Conservation (phyloP, 1,140 invertebrate species). For the Pentalonia nigronervosa region DNA sequence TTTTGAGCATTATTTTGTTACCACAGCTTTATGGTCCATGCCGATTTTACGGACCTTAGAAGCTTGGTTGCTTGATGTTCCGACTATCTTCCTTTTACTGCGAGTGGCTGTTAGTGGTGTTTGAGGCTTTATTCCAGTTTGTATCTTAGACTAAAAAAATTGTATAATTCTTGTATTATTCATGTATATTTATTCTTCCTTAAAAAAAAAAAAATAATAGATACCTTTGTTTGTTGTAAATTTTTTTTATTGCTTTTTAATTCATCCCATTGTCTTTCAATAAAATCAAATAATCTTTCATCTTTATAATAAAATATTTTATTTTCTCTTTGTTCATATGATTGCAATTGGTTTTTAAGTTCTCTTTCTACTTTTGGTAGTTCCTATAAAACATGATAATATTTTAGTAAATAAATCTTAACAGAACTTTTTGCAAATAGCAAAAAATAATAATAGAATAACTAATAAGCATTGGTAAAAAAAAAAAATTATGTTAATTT, state of each 20-base stretch:
- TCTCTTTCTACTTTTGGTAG: slow-evolving; percentile 57
- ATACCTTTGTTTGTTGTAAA: slow-evolving; percentile 27
- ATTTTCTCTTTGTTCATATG: slow-evolving; percentile 43
- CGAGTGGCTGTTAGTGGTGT: slow-evolving; percentile 6
- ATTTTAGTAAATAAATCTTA: neutral
- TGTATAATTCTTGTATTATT: neutral
- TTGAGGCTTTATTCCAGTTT: slow-evolving; percentile 2
- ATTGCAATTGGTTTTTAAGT: slow-evolving; percentile 34
- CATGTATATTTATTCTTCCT: neutral
- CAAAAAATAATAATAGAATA: neutral
- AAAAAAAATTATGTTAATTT: neutral
- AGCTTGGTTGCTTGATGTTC: slow-evolving; percentile 20
- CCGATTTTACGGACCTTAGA: slow-evolving; percentile 58
- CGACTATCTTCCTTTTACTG: slow-evolving; percentile 36
- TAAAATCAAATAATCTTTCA: slow-evolving; percentile 42
- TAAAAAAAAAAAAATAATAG: neutral
- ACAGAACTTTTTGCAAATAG: neutral
- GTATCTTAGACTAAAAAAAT: slow-evolving; percentile 14
- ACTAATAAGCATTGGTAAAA: neutral
- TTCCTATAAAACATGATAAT: slow-evolving; percentile 31
- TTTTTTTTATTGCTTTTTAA: slow-evolving; percentile 37
- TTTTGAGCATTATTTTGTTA: slow-evolving; percentile 42
- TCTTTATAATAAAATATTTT: slow-evolving; percentile 50
- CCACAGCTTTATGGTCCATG: slow-evolving; percentile 54
- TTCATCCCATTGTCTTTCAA: slow-evolving; percentile 52